These are phyloP conservation scores for Eupithecia vulgata DNA, from an alignment of 2,888 invertebrate genomes.

Conservation along the genomic window DNA sequence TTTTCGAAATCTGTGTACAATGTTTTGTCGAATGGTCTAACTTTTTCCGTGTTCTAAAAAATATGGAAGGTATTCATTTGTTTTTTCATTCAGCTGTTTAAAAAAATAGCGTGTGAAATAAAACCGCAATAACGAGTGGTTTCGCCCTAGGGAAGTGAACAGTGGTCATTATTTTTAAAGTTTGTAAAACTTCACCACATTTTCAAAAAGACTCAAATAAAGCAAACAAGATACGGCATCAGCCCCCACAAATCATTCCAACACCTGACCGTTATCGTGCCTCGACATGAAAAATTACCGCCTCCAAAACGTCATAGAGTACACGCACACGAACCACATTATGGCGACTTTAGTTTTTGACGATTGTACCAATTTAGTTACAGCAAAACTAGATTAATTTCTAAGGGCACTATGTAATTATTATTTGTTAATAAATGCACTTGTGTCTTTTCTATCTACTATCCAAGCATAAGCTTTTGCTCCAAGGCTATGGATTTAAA, in stretches of 20 bases:
- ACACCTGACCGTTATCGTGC: conserved; percentile 81
- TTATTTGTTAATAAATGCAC: no score
- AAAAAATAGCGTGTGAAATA: no score
- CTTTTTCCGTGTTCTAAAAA: not conserved
- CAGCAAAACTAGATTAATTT: no score
- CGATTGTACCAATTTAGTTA: not conserved
- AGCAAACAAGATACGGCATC: conserved; percentile 40
- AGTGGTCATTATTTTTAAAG: not conserved
- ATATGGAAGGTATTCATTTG: no score
- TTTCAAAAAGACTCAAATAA: conserved; percentile 32
- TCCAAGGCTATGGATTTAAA: no score
- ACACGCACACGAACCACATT: not conserved
- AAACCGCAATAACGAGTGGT: not conserved
- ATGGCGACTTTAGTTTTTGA: not conserved
- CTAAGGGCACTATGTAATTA: no score
- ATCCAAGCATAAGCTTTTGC: no score
- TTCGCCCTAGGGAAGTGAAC: not conserved
- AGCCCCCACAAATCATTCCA: conserved; percentile 76
- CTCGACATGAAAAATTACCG: conserved; percentile 79
- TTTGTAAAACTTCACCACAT: conserved; percentile 8
- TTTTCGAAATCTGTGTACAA: conserved; percentile 34
- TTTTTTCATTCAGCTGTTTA: no score
- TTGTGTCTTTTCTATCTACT: no score
- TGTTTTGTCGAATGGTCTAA: not conserved
- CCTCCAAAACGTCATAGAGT: conserved; percentile 64